These are phyloP conservation scores for Autographa pulchrina DNA, from an alignment of 2,888 invertebrate species.

Conservation along the genomic window DNA sequence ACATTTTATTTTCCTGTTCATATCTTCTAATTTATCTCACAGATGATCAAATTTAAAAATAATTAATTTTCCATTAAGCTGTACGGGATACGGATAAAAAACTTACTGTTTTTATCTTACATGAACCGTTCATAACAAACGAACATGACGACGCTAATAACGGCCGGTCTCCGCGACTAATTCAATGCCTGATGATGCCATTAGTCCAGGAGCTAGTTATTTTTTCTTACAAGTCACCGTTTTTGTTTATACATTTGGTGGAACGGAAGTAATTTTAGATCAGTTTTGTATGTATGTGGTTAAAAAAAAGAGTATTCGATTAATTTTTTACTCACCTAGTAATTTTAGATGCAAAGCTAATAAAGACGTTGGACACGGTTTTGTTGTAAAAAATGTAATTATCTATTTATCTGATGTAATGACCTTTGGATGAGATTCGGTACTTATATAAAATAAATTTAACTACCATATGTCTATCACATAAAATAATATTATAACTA, in stretches of 20 bases:
- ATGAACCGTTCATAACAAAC: slow-evolving; percentile 62
- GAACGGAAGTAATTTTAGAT: slow-evolving; percentile 56
- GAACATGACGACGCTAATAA: slow-evolving; percentile 65
- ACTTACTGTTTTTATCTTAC: slow-evolving; percentile 34
- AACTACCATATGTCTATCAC: too few relatives aligned
- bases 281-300: slow-evolving; percentile 26
- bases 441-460: not conserved
- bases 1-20: not conserved
- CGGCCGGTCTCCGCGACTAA: slow-evolving; percentile 68
- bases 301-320: slow-evolving; percentile 50
- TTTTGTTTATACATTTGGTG: slow-evolving; percentile 58
- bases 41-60: slow-evolving; percentile 2
- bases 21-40: slow-evolving; percentile 4
- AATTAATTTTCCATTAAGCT: not conserved
- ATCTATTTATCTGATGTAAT: slow-evolving; percentile 29
- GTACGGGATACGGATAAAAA: not conserved
- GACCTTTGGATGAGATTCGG: slow-evolving; percentile 15
- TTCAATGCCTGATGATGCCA: slow-evolving; percentile 75
- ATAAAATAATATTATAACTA: too few relatives aligned
- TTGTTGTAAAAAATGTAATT: slow-evolving; percentile 42
- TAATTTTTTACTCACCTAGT: slow-evolving; percentile 30
- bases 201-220: slow-evolving; percentile 67
- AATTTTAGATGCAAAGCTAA: slow-evolving; percentile 32
- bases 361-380: slow-evolving; percentile 34
- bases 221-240: slow-evolving; percentile 55